Conservation (phyloP, 2,888 invertebrate species). For the Meta bourneti region DNA sequence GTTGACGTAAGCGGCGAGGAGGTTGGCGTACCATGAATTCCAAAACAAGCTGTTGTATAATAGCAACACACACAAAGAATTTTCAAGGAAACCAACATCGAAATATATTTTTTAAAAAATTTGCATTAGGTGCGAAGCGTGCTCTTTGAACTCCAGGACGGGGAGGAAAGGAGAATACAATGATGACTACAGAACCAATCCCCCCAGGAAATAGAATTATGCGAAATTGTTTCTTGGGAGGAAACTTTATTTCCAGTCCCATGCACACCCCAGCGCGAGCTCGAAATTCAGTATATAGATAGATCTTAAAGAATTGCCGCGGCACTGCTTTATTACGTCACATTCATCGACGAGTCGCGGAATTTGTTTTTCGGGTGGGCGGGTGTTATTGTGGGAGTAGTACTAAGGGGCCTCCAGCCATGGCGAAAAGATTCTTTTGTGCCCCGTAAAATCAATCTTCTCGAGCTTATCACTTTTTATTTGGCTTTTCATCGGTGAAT, state of each 20-base stretch:
- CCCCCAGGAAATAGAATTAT: neutral
- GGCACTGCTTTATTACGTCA: neutral
- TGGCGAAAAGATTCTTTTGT: constrained; percentile 39
- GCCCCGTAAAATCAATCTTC: neutral
- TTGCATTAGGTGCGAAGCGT: no score
- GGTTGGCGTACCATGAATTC: no score
- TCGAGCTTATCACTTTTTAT: neutral
- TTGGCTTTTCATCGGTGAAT: neutral
- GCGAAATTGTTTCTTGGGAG: neutral
- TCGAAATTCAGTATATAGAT: neutral
- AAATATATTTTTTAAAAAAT: no score
- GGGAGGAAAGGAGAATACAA: no score
- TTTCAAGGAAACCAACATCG: no score
- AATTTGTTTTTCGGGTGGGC: constrained; percentile 28
- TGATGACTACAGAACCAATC: neutral
- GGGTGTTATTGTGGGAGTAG: constrained; percentile 16
- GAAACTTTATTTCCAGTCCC: neutral
- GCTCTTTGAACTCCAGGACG: no score
- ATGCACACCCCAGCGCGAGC: neutral
- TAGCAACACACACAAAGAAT: no score
- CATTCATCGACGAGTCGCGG: neutral
- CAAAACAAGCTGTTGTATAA: no score
- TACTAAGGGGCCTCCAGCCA: constrained; percentile 1
- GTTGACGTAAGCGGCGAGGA: no score
- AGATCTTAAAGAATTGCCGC: neutral